Evolutionary conservation across 1,140 invertebrate genomes (phyloP).

Genomic region (Heterodera schachtii): DNA sequence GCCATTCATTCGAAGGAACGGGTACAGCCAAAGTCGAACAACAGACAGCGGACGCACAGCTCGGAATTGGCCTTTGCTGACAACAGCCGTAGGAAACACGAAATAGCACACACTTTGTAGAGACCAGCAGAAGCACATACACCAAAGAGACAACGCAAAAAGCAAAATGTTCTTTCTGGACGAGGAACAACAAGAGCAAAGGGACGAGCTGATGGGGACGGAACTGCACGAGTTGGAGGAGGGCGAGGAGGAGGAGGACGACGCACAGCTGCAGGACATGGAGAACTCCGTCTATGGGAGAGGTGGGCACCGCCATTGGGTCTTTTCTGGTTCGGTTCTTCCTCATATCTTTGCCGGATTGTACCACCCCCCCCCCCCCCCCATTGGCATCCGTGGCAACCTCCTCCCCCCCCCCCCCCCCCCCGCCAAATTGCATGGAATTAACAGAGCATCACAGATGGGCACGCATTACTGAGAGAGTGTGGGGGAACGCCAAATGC

Average conservation of each 20-base stretch:
- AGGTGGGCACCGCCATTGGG: not conserved
- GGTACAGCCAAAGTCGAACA: not conserved
- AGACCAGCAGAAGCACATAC: not conserved
- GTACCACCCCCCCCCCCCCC: no score
- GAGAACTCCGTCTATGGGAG: not conserved
- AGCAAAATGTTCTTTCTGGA: not conserved
- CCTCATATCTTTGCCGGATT: no score
- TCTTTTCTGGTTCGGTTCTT: not conserved
- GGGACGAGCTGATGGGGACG: not conserved
- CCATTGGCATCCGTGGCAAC: no score
- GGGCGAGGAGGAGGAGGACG: not conserved
- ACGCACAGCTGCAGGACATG: not conserved
- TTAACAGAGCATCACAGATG: no score
- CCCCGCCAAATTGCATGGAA: no score
- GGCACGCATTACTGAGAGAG: no score
- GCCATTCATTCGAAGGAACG: not conserved
- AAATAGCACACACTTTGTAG: not conserved
- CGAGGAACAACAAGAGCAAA: not conserved
- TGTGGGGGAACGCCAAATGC: no score
- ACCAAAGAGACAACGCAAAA: not conserved
- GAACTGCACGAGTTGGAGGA: not conserved
- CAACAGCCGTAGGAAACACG: not conserved
- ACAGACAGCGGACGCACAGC: not conserved
- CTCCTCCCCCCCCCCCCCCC: no score
- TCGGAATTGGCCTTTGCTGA: not conserved